These are phyloP conservation scores for Platerodrilus igneus DNA, from an alignment of 2,888 invertebrate species.

Conservation along the genomic window DNA sequence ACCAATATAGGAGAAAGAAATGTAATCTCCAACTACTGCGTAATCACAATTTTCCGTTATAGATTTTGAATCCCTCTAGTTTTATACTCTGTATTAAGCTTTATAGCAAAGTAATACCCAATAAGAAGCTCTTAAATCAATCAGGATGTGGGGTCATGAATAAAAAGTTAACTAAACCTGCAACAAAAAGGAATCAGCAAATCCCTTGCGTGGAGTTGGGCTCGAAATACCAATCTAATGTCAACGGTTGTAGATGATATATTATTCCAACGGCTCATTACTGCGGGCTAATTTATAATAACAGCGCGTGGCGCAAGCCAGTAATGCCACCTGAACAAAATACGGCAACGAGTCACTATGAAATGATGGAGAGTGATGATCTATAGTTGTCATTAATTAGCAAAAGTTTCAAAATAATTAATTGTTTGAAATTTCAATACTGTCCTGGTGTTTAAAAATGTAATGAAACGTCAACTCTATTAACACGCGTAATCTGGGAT, in stretches of 20 bases:
- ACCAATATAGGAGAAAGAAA: too few relatives aligned
- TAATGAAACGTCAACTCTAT: too few relatives aligned
- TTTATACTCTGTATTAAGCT: too few relatives aligned
- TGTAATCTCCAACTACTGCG: too few relatives aligned
- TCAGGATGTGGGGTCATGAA: too few relatives aligned
- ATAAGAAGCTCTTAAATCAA: too few relatives aligned
- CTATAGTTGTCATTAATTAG: conserved; percentile 10
- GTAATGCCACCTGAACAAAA: conserved; percentile 25
- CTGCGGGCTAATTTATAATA: conserved; percentile 29
- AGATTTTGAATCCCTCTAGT: too few relatives aligned
- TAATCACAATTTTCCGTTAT: too few relatives aligned
- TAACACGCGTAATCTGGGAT: conserved; percentile 7
- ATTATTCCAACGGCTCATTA: conserved; percentile 29
- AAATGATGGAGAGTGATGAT: conserved; percentile 24
- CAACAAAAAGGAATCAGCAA: conserved; percentile 7
- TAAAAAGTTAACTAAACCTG: conserved; percentile 7
- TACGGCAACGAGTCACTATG: conserved; percentile 22
- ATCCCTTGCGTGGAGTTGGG: conserved; percentile 18
- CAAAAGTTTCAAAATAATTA: conserved; percentile 1
- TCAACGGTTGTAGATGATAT: conserved; percentile 30
- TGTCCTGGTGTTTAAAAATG: too few relatives aligned
- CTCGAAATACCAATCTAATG: conserved; percentile 33
- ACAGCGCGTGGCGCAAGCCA: conserved; percentile 19
- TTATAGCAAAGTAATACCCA: too few relatives aligned
- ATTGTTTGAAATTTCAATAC: background rate